Conservation (phyloP, 2,797 vertebrate genomes). For the Eulemur coronatus region DNA sequence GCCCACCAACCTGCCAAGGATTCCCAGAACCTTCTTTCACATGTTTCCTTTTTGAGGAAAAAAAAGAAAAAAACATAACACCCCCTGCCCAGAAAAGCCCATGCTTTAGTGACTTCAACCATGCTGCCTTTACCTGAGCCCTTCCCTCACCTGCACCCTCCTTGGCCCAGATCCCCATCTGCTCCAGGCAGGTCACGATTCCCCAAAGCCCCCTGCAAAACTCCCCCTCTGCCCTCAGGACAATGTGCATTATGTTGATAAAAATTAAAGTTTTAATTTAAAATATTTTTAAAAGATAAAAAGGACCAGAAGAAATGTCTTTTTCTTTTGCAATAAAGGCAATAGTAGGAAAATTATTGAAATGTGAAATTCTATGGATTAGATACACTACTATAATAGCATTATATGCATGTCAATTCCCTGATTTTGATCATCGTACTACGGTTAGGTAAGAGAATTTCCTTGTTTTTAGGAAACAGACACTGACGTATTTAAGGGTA, state of each 20-base stretch:
- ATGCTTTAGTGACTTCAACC: background rate
- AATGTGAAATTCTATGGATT: background rate
- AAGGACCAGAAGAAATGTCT: background rate
- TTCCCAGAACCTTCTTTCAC: background rate
- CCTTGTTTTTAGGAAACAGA: background rate
- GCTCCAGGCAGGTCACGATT: background rate
- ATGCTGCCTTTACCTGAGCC: background rate
- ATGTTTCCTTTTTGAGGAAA: background rate
- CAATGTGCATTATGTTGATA: background rate
- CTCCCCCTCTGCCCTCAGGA: background rate
- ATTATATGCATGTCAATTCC: background rate
- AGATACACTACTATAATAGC: background rate
- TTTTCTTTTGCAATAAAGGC: background rate
- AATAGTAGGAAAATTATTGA: background rate
- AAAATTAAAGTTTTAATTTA: background rate
- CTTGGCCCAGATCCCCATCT: background rate
- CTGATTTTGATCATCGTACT: background rate
- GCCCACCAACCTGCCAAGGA: background rate
- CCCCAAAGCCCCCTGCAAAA: background rate
- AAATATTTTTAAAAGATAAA: conserved; percentile 25
- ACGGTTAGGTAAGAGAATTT: background rate
- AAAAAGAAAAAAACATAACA: too few relatives aligned
- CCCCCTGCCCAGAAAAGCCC: background rate
- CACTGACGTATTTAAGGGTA: background rate
- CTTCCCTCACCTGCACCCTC: background rate